phyloP scores from a whole-genome alignment of 2,888 invertebrate species.

The Lasioglossum figueresi region DNA sequence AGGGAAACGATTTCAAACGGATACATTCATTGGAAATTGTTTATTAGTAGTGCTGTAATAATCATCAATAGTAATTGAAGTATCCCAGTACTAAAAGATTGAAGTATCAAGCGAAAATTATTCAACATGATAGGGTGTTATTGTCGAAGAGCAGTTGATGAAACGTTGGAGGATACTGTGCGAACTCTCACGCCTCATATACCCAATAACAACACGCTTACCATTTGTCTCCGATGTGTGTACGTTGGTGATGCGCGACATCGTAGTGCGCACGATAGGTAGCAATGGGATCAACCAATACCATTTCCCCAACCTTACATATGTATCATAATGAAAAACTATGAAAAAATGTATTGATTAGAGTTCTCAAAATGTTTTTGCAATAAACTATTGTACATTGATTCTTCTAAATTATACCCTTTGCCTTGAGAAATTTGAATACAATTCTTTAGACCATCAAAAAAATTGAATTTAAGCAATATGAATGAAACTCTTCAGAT shows the following conservation, averaged over 20 bases:
- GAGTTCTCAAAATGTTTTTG: not conserved
- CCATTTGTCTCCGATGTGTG: constrained; percentile 64
- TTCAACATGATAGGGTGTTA: constrained; percentile 45
- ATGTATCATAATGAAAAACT: constrained; percentile 10
- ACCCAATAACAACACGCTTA: constrained; percentile 62
- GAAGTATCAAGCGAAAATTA: constrained; percentile 30
- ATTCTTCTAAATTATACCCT: not conserved
- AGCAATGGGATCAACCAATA: constrained; percentile 48
- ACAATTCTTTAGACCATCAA: not conserved
- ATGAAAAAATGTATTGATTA: not conserved
- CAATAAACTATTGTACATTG: not conserved
- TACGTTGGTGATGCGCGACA: constrained; percentile 53
- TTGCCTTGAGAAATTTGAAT: not conserved
- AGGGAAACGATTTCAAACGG: not conserved
- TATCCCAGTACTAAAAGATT: not conserved
- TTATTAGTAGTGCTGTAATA: not conserved
- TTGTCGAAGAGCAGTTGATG: constrained; percentile 54
- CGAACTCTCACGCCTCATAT: constrained; percentile 73
- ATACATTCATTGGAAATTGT: not conserved
- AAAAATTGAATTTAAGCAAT: not conserved
- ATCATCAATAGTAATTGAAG: constrained; percentile 9
- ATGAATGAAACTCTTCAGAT: not conserved
- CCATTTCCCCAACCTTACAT: constrained; percentile 33
- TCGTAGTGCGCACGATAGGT: constrained; percentile 47
- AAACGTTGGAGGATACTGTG: constrained; percentile 70